Percentiles rank a stretch among this genome's conserved stretches.
Conservation (phyloP, 2,888 invertebrate species). For the Craniophora ligustri region DNA sequence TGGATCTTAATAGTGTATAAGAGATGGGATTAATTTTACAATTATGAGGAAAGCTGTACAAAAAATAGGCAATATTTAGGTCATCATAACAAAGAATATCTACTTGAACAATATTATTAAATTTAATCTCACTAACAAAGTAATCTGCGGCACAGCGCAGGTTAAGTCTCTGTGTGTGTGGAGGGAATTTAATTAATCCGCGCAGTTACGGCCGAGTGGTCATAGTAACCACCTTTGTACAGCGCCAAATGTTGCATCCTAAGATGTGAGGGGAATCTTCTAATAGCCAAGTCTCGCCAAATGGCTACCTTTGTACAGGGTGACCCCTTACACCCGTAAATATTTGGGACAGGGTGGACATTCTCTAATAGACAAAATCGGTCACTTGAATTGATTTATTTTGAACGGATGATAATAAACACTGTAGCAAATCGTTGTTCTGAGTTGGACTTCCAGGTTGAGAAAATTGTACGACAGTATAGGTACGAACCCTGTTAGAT, state of each 20-base stretch:
- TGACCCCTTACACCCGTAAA: not conserved
- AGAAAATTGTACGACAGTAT: too few relatives aligned
- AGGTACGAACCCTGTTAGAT: too few relatives aligned
- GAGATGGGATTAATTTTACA: too few relatives aligned
- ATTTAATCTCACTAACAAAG: conserved; percentile 9
- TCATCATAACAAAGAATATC: not conserved
- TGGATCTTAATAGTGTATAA: too few relatives aligned
- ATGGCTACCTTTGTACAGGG: conserved; percentile 33
- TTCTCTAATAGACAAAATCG: conserved; percentile 23
- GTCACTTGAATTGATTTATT: not conserved
- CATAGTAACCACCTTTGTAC: conserved; percentile 53
- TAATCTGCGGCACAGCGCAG: conserved; percentile 39
- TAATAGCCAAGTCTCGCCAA: conserved; percentile 17
- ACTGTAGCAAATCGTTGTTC: too few relatives aligned
- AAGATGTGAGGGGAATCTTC: conserved; percentile 51
- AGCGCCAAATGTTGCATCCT: conserved; percentile 45
- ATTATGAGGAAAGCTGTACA: too few relatives aligned
- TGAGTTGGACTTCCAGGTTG: too few relatives aligned
- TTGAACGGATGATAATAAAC: too few relatives aligned
- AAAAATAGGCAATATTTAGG: not conserved
- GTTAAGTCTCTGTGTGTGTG: conserved; percentile 55
- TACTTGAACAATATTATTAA: not conserved
- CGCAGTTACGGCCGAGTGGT: conserved; percentile 61
- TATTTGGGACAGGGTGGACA: conserved; percentile 5
- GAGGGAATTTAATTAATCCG: conserved; percentile 76